phyloP scores from a whole-genome alignment of 2,797 vertebrate genomes.

The Syndactyla subalaris region DNA sequence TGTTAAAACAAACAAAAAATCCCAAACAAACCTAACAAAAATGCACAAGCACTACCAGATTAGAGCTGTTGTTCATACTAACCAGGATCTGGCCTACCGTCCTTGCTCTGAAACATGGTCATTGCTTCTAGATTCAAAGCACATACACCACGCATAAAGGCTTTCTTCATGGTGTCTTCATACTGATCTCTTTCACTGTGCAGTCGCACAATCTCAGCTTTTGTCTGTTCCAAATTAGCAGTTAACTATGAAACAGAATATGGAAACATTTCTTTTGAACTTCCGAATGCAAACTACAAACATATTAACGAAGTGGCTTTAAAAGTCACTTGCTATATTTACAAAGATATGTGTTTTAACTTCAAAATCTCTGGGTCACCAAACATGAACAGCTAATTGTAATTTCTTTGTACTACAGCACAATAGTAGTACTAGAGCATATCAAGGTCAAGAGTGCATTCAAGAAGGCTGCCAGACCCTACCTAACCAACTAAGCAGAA shows the following conservation, averaged over 20 bases:
- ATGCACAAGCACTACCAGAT: neutral
- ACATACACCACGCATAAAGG: slow-evolving; percentile 97
- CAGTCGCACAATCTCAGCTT: slow-evolving; percentile 86
- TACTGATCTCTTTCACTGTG: slow-evolving; percentile 87
- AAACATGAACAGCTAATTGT: neutral
- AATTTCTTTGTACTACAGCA: neutral
- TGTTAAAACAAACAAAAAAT: neutral
- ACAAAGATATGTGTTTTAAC: neutral
- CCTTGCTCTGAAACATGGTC: slow-evolving; percentile 88
- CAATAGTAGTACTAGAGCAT: neutral
- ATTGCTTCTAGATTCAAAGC: slow-evolving; percentile 97
- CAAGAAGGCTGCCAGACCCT: neutral
- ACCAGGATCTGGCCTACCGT: slow-evolving; percentile 76
- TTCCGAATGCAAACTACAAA: neutral
- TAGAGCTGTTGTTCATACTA: slow-evolving; percentile 37
- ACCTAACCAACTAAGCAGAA: neutral
- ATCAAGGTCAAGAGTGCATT: neutral
- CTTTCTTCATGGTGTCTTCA: slow-evolving; percentile 95
- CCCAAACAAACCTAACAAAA: neutral
- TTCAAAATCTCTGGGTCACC: neutral
- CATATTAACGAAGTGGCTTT: neutral
- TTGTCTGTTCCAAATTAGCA: slow-evolving; percentile 82
- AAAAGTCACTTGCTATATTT: neutral
- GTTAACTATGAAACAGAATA: slow-evolving; percentile 77
- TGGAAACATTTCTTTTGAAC: neutral